These are phyloP conservation scores for Pristionchus fissidentatus DNA, from an alignment of 2,888 invertebrate species.

Conservation along the genomic window DNA sequence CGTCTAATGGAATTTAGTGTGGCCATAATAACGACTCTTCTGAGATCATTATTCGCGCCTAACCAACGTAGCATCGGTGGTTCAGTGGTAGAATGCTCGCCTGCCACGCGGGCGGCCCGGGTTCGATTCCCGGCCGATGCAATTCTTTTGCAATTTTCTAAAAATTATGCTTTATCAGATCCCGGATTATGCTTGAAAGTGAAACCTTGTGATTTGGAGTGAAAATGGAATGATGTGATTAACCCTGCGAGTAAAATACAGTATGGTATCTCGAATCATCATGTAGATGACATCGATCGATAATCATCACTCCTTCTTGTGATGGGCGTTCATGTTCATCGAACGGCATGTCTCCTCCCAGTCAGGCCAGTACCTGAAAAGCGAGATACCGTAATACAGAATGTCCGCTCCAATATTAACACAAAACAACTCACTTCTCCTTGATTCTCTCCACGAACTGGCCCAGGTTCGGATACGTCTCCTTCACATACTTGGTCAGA, in stretches of 20 bases:
- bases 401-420: not conserved
- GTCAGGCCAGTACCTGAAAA: constrained; percentile 45
- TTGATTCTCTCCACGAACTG: constrained; percentile 36
- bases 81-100: constrained; percentile 74
- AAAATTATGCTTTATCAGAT: too few species aligned
- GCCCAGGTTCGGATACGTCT: constrained; percentile 29
- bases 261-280: not conserved
- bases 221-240: too few species aligned
- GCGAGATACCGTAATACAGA: not conserved
- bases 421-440: not conserved
- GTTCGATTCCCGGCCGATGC: constrained; percentile 71
- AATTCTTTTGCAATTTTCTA: constrained; percentile 55
- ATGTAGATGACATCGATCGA: not conserved
- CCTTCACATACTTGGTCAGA: constrained; percentile 28
- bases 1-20: too few species aligned
- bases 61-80: constrained; percentile 58
- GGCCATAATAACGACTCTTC: too few species aligned
- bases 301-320: constrained; percentile 28
- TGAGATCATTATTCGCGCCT: too few species aligned
- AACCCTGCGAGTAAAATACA: constrained; percentile 24
- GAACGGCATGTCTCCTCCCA: constrained; percentile 42
- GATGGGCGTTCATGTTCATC: constrained; percentile 43
- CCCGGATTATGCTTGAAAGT: not conserved
- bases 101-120: constrained; percentile 72
- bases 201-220: too few species aligned